Base-by-base conservation (phyloP, 2,113 vertebrate species). In the Catharus minimus region DNA sequence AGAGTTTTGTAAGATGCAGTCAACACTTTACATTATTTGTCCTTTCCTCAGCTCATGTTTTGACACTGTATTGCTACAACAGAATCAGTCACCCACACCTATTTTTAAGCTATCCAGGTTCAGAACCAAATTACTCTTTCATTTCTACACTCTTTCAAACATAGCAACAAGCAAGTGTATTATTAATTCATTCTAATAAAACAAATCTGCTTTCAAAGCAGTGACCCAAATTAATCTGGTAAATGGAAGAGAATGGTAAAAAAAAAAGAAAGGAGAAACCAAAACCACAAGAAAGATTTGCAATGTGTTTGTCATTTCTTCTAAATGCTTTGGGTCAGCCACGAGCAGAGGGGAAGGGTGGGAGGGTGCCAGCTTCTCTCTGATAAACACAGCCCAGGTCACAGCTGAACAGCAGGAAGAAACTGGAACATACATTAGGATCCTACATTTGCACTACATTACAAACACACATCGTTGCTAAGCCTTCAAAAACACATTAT, bases 21-120 rank as follows among this genome's bases (percentile, higher is more conserved):
- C 64, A 89, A 74, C 58, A 52, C 49, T 92, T 69, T 19, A 49
- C 13, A 4, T 74, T 84, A 56, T 55, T 79, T 69, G 44, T 64
- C 60, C 58, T 58, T 58, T 60, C 57, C 57, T 82, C 62, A 89
- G 17, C 41, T 71, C 72, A 7, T 5, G 2, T 44, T 93, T 61
- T 80, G 77, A 57, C 9, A 3, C 60, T 84, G 15, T 27, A 71
- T 24, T 65, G 32, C 39, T 77, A 43, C 60, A 76, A 67, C 1
- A 84, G 23, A 47, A 43, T 53, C 65, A 76, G 44, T 57, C 77
- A 84, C n/a, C 38, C 46, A 61, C 19, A 44, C 26, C 27, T 84
- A 24, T 79, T 88, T 94, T 78, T 75, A 84, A 93, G 52, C 10
- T 64, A 32, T 21, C 8, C 36, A 67, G 32, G 53, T 69, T 78